phyloP scores from a whole-genome alignment of 2,797 vertebrate genomes.

The Melanotaenia maccullochi region DNA sequence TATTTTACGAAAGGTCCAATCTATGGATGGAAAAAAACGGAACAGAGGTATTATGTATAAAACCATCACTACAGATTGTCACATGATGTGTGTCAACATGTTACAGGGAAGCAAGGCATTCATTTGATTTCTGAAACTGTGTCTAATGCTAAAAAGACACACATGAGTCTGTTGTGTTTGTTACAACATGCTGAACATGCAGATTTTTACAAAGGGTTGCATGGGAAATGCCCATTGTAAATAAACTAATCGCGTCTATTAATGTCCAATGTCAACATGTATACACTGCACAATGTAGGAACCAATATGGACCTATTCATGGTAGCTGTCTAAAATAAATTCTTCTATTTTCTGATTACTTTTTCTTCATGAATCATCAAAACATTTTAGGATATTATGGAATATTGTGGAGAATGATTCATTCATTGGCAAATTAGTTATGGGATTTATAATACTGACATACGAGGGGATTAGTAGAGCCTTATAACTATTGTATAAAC shows the following conservation, averaged over 20 bases:
- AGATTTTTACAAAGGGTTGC: conserved; percentile 58
- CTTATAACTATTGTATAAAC: conserved; percentile 14
- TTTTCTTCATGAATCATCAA: conserved; percentile 51
- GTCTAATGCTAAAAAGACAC: conserved; percentile 41
- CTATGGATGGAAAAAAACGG: conserved; percentile 6
- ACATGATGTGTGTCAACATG: conserved; percentile 37
- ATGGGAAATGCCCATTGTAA: conserved; percentile 55
- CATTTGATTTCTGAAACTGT: conserved; percentile 47
- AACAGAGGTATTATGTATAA: conserved; percentile 34
- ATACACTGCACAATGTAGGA: conserved; percentile 70
- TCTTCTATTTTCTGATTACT: conserved; percentile 80
- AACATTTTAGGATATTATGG: conserved; percentile 16
- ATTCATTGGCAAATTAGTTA: conserved; percentile 15
- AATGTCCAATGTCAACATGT: conserved; percentile 77
- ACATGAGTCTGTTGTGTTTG: conserved; percentile 47
- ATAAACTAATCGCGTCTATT: conserved; percentile 64
- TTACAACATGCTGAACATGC: conserved; percentile 49
- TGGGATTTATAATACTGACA: conserved; percentile 22
- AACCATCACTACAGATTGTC: conserved; percentile 23
- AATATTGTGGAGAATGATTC: conserved; percentile 10
- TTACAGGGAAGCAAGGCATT: conserved; percentile 46
- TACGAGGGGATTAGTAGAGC: conserved; percentile 11
- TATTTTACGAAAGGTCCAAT: not conserved
- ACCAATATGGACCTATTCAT: conserved; percentile 71
- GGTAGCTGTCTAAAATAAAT: conserved; percentile 82